phyloP scores from a whole-genome alignment of 2,113 vertebrate genomes.

The Cacatua alba region DNA sequence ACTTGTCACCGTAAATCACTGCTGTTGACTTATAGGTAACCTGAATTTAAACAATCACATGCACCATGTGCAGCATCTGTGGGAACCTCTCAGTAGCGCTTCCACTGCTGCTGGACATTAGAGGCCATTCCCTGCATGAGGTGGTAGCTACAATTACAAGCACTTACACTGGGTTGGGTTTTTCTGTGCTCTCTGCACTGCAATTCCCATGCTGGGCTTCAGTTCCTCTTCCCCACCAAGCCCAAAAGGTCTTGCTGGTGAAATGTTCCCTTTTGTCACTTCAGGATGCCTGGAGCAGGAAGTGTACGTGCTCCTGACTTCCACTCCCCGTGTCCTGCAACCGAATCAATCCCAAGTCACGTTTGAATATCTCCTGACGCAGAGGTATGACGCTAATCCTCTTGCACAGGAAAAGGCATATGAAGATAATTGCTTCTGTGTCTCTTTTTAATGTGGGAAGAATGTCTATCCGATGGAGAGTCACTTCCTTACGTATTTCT shows the following conservation, averaged over 20 bases:
- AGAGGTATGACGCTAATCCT: neutral
- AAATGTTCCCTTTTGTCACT: neutral
- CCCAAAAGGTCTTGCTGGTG: neutral
- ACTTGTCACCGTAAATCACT: neutral
- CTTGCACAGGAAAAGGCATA: neutral
- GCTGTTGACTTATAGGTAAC: neutral
- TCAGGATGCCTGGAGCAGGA: neutral
- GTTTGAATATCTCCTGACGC: conserved; percentile 3
- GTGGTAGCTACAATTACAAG: neutral
- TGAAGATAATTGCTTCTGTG: neutral
- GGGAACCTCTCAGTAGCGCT: neutral
- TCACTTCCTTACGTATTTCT: neutral
- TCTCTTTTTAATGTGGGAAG: neutral
- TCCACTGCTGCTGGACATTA: neutral
- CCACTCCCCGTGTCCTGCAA: neutral
- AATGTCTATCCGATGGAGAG: neutral
- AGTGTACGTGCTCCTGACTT: neutral
- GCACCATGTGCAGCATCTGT: neutral
- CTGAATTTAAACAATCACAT: neutral
- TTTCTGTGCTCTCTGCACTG: neutral
- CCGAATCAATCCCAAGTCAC: conserved; percentile 27
- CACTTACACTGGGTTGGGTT: neutral
- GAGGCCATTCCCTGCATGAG: neutral
- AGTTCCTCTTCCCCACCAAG: neutral
- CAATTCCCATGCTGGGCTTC: neutral